A percentile compares a stretch with the other conserved stretches of the same genome.
Conservation (phyloP, 2,797 vertebrate genomes). For the Rhinogobio ventralis region DNA sequence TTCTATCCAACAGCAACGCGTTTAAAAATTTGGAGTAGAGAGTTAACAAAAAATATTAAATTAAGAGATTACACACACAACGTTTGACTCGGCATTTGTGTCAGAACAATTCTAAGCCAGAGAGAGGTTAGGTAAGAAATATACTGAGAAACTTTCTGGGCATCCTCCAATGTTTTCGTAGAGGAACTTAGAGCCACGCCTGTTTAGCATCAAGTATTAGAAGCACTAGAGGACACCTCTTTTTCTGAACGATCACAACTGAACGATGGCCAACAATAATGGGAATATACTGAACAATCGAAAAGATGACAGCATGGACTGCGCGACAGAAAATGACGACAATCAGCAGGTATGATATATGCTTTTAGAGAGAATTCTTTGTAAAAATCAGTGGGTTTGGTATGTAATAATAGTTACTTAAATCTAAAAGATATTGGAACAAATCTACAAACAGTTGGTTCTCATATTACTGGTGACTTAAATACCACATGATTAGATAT, state of each 20-base stretch:
- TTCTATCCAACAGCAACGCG: too few species aligned
- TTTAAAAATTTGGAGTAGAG: too few species aligned
- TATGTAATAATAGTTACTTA: not conserved
- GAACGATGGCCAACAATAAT: conserved; percentile 1
- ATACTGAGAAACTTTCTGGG: not conserved
- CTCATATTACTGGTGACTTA: not conserved
- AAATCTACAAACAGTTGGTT: not conserved
- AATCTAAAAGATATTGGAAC: not conserved
- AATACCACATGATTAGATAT: too few species aligned
- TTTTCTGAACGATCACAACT: not conserved
- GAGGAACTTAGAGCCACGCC: not conserved
- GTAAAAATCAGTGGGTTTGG: not conserved
- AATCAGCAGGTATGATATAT: not conserved
- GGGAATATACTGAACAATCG: not conserved
- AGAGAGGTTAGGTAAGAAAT: not conserved
- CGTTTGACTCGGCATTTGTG: not conserved
- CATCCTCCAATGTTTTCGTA: not conserved
- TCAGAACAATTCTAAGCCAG: too few species aligned
- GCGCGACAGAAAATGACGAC: not conserved
- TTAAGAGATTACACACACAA: not conserved
- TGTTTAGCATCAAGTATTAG: not conserved
- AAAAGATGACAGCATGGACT: not conserved
- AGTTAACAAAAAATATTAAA: not conserved
- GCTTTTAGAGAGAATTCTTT: not conserved
- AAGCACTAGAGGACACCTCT: not conserved